Base-by-base conservation (phyloP, 2,797 vertebrate species). In the Aeoliscus strigatus region DNA sequence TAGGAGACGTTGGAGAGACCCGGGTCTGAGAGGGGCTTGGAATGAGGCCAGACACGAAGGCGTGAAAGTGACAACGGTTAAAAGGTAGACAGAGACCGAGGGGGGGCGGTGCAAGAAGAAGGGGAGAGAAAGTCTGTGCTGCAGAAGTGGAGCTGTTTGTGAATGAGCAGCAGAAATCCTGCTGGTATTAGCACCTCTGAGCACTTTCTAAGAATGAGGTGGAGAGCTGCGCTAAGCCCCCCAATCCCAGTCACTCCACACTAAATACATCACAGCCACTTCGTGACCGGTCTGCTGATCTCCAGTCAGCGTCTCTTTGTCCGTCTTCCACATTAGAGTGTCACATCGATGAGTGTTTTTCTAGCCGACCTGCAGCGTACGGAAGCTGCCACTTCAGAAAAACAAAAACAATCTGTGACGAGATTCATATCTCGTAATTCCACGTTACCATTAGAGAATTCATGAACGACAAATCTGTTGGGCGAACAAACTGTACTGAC, bases 221-320 rank as follows among this genome's bases (percentile, higher is more conserved):
- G 10, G 49, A 51, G 69, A 72, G 71, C 79, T 54, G 47, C 5
- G 46, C 52, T 70, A 60, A 73, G 49, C 68, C 52, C 42, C 54
- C 53, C 48, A 50, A 69, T 69, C 69, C 62, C 57, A 70, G 55
- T 73, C 70, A 70, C 79, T 78, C 74, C 53, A 76, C 70, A 57
- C 71, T 74, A 75, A 75, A 76, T 66, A 58, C 60, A 79, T 79
- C 67, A 78, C 5, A 42, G 43, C 70, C 73, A 76, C 70, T 81
- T 68, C 73, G 42, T 68, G 59, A 41, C 57, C 74, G 59, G 59
- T 71, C 60, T 66, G 71, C 71, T 73, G 54, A 44, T n/a, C n/a
- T n/a, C n/a, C n/a, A n/a, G n/a, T n/a, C n/a, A n/a, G n/a, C n/a
- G n/a, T n/a, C n/a, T n/a, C n/a, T n/a, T n/a, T n/a, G n/a, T n/a